Evolutionary conservation across 2,888 invertebrate species (phyloP).

Genomic region (Augochlorella aurata): DNA sequence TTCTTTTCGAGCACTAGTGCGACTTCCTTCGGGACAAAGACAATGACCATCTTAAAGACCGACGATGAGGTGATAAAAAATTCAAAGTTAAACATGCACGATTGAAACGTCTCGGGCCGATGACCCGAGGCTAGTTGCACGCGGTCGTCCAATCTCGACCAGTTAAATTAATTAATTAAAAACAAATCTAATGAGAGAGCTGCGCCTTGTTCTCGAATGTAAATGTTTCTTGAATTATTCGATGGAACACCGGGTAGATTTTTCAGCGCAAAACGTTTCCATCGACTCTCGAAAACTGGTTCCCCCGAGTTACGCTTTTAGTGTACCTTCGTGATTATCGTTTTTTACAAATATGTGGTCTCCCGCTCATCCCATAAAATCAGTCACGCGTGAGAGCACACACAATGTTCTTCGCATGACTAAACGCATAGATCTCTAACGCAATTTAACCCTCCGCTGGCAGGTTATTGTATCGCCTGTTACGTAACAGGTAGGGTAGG

Average conservation of each 20-base stretch:
- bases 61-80: constrained; percentile 7
- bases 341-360: background rate
- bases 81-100: background rate
- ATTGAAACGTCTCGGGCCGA: background rate
- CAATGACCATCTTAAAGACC: constrained; percentile 22
- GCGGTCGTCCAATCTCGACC: background rate
- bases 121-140: background rate
- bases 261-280: background rate
- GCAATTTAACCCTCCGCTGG: constrained; percentile 12
- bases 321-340: constrained; percentile 4
- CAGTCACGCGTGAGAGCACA: constrained; percentile 6
- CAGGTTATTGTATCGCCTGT: constrained; percentile 12
- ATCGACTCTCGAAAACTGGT: background rate
- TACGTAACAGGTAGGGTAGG: constrained; percentile 9
- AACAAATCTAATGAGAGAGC: background rate
- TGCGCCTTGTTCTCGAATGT: background rate
- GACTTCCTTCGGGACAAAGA: constrained; percentile 28
- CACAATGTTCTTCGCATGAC: constrained; percentile 15
- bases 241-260: background rate
- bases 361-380: constrained; percentile 2
- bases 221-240: background rate
- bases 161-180: background rate
- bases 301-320: background rate
- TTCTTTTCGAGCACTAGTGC: constrained; percentile 31
- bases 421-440: constrained; percentile 11